Percentiles rank a stretch among this genome's conserved stretches.
Conservation (phyloP, 2,797 vertebrate species). For the Tokudaia tokunoshimensis region DNA sequence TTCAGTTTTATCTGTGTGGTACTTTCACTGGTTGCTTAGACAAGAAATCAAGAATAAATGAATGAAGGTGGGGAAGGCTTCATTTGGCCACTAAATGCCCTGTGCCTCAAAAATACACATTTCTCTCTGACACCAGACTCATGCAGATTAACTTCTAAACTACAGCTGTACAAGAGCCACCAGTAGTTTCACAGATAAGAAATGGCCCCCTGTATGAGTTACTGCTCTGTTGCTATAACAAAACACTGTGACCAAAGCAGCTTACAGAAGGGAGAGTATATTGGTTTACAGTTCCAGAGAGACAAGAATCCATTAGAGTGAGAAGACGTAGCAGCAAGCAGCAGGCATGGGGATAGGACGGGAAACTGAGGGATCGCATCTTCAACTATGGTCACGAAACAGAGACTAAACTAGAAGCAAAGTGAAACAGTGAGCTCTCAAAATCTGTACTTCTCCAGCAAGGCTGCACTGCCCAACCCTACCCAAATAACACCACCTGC, state of each 20-base stretch:
- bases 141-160: not conserved
- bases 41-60: not conserved
- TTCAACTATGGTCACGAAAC: not conserved
- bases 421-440: not conserved
- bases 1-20: not conserved
- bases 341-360: not conserved
- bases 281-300: too few species aligned
- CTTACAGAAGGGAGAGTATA: not conserved
- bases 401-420: not conserved
- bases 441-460: not conserved
- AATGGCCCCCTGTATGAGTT: not conserved
- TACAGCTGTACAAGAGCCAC: not conserved
- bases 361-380: not conserved
- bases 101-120: not conserved
- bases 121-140: conserved; percentile 5
- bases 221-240: too few species aligned
- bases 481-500: not conserved
- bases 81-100: not conserved
- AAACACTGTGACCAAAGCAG: not conserved
- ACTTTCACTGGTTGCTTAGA: conserved; percentile 5
- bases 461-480: not conserved
- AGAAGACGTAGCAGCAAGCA: not conserved
- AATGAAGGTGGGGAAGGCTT: not conserved
- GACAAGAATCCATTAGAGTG: not conserved
- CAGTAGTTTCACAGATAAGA: not conserved